phyloP scores from a whole-genome alignment of 2,797 vertebrate species.

The Kryptopterus vitreolus region DNA sequence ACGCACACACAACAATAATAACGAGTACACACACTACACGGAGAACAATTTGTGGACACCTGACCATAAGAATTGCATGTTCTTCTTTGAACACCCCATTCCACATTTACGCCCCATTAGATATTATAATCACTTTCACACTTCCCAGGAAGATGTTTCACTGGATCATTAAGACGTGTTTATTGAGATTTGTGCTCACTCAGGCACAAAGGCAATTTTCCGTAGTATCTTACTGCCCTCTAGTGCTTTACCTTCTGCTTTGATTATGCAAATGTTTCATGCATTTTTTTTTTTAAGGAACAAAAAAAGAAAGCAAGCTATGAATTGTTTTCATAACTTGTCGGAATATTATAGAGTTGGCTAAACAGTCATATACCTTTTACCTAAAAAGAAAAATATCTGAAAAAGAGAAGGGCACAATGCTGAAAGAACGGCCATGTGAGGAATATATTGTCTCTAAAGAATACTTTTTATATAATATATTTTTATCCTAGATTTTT shows the following conservation, averaged over 20 bases:
- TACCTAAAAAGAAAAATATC: background rate
- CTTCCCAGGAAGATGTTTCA: too few relatives aligned
- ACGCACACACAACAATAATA: background rate
- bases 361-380: background rate
- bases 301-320: background rate
- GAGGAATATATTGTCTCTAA: too few relatives aligned
- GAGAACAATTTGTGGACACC: too few relatives aligned
- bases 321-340: background rate
- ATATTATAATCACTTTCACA: too few relatives aligned
- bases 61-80: too few relatives aligned
- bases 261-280: background rate
- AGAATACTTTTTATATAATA: background rate
- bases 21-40: too few relatives aligned
- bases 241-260: background rate
- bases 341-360: background rate
- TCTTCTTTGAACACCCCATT: too few relatives aligned
- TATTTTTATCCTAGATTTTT: too few relatives aligned
- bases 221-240: conserved; percentile 34
- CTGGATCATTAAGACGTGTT: too few relatives aligned
- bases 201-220: background rate
- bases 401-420: background rate
- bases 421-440: background rate
- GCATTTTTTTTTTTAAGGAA: too few relatives aligned
- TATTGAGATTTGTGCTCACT: too few relatives aligned
- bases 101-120: too few relatives aligned